Base-by-base conservation (phyloP, 2,113 vertebrate species). In the Bostrychus sinensis region DNA sequence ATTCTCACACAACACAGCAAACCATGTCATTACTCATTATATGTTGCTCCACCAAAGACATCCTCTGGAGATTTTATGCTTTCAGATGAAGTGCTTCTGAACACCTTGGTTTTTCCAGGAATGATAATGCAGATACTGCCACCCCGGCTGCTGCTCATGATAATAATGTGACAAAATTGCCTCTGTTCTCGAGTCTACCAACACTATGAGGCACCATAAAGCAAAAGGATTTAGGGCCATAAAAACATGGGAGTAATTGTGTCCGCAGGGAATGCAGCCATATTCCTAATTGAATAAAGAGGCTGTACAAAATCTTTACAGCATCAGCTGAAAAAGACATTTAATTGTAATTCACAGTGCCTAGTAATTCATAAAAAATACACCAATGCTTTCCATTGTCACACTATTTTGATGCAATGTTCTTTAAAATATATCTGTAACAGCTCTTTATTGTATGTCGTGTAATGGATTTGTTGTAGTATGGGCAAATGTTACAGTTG, bases 191-290 rank as follows among this genome's bases (percentile, higher is more conserved):
- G 65, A 45, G 60, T 68, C 65, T 59, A 72, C 66, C 51, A 67
- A 78, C 72, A 86, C 77, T 78, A 76, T 75, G 55, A 82, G 81
- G 81, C 73, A 78, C 73, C 82, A 75, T 78, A 70, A 83, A 58
- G 56, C 19, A 20, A 65, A 46, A 62, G 61, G 39, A 64, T 78
- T 63, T 56, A 65, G 73, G 45, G 55, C 67, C 55, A 66, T 72
- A 75, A 76, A 77, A 82, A 65, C 62, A 78, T 48, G 37, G 58
- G 48, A 68, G 69, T 70, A 77, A 86, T 77, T 81, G 55, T 77
- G 67, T 77, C 81, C 81, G 66, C 46, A 30, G 77, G 79, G 64
- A 67, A 70, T 45, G 17, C 36, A 60, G 75, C 78, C 66, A 72
- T 51, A 28, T 76, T 72, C 25, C 42, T 67, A 66, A 78, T 76